phyloP scores from a whole-genome alignment of 2,888 invertebrate genomes.

The Cheilosia urbana region DNA sequence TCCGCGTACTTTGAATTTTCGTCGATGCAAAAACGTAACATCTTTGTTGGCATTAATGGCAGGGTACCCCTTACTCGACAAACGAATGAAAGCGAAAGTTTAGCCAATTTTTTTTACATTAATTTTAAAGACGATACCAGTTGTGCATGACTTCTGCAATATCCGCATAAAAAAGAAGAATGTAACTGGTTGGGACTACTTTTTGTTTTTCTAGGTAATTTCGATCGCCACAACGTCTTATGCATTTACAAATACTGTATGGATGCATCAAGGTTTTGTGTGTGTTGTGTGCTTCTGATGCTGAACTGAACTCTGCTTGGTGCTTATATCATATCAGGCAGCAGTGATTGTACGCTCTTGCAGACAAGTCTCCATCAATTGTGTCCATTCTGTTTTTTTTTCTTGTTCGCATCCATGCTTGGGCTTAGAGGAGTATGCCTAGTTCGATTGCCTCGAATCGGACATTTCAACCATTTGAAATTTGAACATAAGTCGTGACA shows the following conservation, averaged over 20 bases:
- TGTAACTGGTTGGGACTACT: constrained; percentile 59
- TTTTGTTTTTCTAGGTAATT: constrained; percentile 45
- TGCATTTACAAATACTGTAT: constrained; percentile 43
- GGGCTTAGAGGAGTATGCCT: constrained; percentile 28
- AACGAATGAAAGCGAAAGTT: constrained; percentile 70
- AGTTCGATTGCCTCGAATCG: constrained; percentile 14
- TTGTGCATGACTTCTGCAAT: constrained; percentile 69
- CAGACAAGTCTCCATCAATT: constrained; percentile 34
- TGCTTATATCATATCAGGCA: constrained; percentile 44
- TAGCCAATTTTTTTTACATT: constrained; percentile 54
- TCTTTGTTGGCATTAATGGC: constrained; percentile 59
- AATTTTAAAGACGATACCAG: constrained; percentile 69
- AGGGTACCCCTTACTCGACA: constrained; percentile 17
- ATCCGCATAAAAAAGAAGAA: constrained; percentile 65
- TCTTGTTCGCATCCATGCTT: constrained; percentile 28
- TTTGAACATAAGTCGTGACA: constrained; percentile 33
- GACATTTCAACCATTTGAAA: constrained; percentile 14
- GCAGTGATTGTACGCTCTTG: constrained; percentile 38
- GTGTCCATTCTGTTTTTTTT: constrained; percentile 25
- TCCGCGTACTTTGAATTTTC: constrained; percentile 53
- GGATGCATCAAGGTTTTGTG: constrained; percentile 44
- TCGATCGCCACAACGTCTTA: constrained; percentile 46
- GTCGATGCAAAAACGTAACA: constrained; percentile 53
- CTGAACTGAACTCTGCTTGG: constrained; percentile 5
- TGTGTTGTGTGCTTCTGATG: not conserved